Percentiles rank a stretch among this genome's conserved stretches.
Evolutionary conservation across 2,113 vertebrate species (phyloP).

Genomic region (Hylia prasina): DNA sequence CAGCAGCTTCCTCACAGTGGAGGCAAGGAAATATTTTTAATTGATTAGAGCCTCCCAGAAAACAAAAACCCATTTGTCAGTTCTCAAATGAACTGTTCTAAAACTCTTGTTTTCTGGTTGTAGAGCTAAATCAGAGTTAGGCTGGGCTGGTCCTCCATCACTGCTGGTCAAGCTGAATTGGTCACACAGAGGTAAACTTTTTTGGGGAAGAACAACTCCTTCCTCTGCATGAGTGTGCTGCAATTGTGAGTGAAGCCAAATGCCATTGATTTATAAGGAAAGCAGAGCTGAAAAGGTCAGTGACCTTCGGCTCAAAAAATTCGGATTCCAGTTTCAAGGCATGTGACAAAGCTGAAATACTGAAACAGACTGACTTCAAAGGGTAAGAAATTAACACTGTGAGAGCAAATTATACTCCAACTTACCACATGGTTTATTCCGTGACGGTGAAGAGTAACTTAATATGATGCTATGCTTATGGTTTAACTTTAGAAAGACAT

Average conservation of each 20-base stretch:
- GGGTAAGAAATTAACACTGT: neutral
- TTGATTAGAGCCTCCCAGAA: slow-evolving; percentile 3
- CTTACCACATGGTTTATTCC: neutral
- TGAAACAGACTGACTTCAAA: neutral
- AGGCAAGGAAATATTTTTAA: neutral
- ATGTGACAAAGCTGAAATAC: neutral
- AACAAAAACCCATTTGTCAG: neutral
- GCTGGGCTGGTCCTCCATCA: neutral
- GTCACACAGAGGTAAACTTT: neutral
- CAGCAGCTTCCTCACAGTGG: neutral
- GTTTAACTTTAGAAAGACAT: neutral
- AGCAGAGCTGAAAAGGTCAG: neutral
- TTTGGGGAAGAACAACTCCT: neutral
- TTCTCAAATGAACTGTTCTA: slow-evolving; percentile 11
- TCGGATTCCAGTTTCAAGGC: neutral
- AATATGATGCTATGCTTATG: neutral
- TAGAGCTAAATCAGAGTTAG: neutral
- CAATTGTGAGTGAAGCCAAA: neutral
- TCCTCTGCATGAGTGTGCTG: neutral
- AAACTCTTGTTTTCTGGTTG: neutral
- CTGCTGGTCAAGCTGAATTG: neutral
- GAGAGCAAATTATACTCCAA: neutral
- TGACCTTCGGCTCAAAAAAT: neutral
- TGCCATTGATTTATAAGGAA: neutral
- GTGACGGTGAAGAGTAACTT: neutral